Conservation (phyloP, 2,888 invertebrate genomes). For the Eledona agricola region DNA sequence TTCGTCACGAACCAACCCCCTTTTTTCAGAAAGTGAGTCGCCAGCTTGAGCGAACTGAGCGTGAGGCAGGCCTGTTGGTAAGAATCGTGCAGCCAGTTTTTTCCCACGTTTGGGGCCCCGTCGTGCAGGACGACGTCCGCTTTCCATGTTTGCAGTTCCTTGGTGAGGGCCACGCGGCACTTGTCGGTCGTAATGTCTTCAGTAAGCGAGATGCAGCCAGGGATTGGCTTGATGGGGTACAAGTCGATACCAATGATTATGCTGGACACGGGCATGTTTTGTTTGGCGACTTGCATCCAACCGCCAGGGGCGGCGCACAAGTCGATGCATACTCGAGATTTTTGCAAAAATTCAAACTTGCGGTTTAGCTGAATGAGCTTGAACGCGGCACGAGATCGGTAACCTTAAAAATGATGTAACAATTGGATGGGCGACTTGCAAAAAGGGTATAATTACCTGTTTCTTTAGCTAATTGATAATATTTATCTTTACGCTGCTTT, state of each 20-base stretch:
- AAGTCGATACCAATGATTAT: slow-evolving; percentile 96
- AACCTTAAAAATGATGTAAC: slow-evolving; percentile 70
- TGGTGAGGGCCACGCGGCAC: slow-evolving; percentile 80
- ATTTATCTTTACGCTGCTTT: slow-evolving; percentile 98
- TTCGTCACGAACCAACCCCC: slow-evolving; percentile 99
- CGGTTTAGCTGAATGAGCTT: slow-evolving; percentile 97
- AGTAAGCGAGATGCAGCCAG: slow-evolving; percentile 87
- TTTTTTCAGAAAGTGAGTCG: slow-evolving; percentile 85
- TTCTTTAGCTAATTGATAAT: slow-evolving; percentile 98
- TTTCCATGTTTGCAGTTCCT: slow-evolving; percentile 94
- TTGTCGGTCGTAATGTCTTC: slow-evolving; percentile 98
- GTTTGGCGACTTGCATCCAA: slow-evolving; percentile 98
- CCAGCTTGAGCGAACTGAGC: slow-evolving; percentile 90
- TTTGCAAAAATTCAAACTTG: slow-evolving; percentile 96
- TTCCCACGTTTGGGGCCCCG: slow-evolving; percentile 97
- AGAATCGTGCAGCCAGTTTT: slow-evolving; percentile 97
- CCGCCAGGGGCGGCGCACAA: slow-evolving; percentile 99
- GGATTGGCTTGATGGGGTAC: slow-evolving; percentile 90
- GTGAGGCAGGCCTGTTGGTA: slow-evolving; percentile 93
- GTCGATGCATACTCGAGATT: slow-evolving; percentile 95
- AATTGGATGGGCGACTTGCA: neutral
- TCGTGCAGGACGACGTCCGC: slow-evolving; percentile 97
- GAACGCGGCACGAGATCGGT: slow-evolving; percentile 97
- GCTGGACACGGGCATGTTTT: slow-evolving; percentile 97
- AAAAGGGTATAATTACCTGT: slow-evolving; percentile 73